Percentiles rank a stretch among this genome's conserved stretches.
Evolutionary conservation across 2,888 invertebrate species (phyloP).

Genomic region (Tetragonula carbonaria): DNA sequence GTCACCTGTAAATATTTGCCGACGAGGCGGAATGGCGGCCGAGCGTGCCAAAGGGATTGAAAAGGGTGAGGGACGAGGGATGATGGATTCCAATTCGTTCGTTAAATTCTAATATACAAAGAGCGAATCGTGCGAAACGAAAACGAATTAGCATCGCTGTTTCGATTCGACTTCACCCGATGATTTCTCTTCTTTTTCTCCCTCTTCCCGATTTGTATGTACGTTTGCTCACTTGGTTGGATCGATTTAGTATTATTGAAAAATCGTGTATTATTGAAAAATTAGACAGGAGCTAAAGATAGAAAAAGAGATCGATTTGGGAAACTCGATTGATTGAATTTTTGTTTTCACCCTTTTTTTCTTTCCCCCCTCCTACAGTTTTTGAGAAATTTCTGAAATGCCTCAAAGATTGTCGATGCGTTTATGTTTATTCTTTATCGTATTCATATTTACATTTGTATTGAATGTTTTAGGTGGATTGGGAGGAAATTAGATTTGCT

Average conservation of each 20-base stretch:
- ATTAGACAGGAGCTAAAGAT: no score
- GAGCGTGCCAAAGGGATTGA: background rate
- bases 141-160: constrained; percentile 32
- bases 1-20: constrained; percentile 26
- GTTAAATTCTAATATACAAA: constrained; percentile 39
- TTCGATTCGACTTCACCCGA: background rate
- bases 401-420: background rate
- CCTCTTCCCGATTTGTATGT: no score
- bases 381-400: no score
- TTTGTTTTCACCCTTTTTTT: constrained; percentile 2
- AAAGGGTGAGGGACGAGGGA: background rate
- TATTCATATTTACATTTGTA: no score
- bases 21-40: background rate
- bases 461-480: no score
- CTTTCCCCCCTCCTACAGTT: no score
- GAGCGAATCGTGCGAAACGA: constrained; percentile 30
- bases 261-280: background rate
- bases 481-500: no score
- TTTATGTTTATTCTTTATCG: no score
- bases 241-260: constrained; percentile 18
- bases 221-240: no score
- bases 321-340: constrained; percentile 35
- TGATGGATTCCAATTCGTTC: constrained; percentile 25
- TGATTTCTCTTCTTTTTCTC: background rate
- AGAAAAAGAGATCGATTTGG: constrained; percentile 20